A percentile compares a stretch with the other conserved stretches of the same genome.
Evolutionary conservation across 2,888 invertebrate genomes (phyloP).

Genomic region (Campopleginae sp.): DNA sequence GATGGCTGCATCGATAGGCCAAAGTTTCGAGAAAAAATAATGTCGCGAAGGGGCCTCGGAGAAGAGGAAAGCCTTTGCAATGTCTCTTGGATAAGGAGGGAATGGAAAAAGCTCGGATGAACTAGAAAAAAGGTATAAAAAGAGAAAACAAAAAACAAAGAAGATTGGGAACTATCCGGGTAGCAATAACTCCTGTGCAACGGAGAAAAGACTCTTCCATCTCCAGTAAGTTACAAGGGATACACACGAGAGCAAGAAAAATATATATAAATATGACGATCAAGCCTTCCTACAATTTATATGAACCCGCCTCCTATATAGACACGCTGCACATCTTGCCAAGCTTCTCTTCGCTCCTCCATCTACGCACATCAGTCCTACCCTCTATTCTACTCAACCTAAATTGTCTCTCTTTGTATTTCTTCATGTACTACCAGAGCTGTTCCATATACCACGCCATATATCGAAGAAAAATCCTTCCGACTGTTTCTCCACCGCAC

Average conservation of each 20-base stretch:
- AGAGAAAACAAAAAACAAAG: not conserved
- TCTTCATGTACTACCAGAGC: conserved; percentile 12
- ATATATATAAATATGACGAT: conserved; percentile 77
- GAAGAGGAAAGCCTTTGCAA: conserved; percentile 24
- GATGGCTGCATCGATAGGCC: conserved; percentile 47
- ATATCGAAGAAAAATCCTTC: conserved; percentile 43
- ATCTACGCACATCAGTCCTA: conserved; percentile 9
- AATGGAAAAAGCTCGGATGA: conserved; percentile 17
- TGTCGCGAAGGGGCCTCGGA: not conserved
- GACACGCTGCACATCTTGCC: conserved; percentile 25
- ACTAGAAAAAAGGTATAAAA: conserved; percentile 26
- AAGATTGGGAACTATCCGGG: conserved; percentile 38
- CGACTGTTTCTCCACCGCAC: conserved; percentile 61
- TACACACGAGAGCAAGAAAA: conserved; percentile 71
- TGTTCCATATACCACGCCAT: conserved; percentile 28
- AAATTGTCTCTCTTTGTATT: conserved; percentile 43
- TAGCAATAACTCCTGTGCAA: conserved; percentile 57
- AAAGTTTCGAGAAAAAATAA: conserved; percentile 11
- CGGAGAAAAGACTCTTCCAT: conserved; percentile 42
- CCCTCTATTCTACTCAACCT: conserved; percentile 43
- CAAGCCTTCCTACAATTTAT: conserved; percentile 2
- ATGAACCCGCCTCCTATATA: conserved; percentile 16
- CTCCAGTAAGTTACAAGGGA: conserved; percentile 66
- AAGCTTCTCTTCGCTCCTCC: conserved; percentile 54
- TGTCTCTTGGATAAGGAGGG: conserved; percentile 31